Conservation (phyloP, 2,113 vertebrate species). For the Eidolon helvum region DNA sequence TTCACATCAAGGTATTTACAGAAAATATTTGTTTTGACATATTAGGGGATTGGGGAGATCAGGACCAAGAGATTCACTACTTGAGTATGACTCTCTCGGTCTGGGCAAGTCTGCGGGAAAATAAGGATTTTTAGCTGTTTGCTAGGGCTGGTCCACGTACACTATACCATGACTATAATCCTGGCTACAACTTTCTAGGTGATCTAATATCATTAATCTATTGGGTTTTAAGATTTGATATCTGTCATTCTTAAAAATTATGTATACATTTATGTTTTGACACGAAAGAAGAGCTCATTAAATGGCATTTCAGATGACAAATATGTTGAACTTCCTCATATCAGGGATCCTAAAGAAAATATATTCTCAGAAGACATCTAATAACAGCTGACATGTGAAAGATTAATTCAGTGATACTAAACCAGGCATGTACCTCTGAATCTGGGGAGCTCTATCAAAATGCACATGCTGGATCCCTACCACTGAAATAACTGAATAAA, state of each 20-base stretch:
- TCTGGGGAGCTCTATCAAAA: neutral
- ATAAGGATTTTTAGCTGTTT: neutral
- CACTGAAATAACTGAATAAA: neutral
- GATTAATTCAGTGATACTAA: neutral
- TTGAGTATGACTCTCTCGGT: neutral
- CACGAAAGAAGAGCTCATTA: constrained; percentile 3
- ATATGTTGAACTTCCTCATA: neutral
- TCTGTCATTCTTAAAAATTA: neutral
- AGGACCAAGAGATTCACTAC: neutral
- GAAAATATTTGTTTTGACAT: constrained; percentile 9
- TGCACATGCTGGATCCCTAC: neutral
- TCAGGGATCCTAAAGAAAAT: constrained; percentile 25
- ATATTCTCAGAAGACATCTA: constrained; percentile 9
- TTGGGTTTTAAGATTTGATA: neutral
- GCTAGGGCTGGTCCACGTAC: neutral
- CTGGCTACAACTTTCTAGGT: constrained; percentile 1
- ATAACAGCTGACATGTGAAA: neutral
- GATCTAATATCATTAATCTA: neutral
- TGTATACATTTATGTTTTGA: neutral
- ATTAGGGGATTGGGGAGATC: neutral
- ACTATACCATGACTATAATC: neutral
- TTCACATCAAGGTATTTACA: neutral
- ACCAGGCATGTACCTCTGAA: neutral
- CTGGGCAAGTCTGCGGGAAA: neutral
- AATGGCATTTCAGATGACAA: constrained; percentile 26